Percentiles rank a stretch among this genome's conserved stretches.
These are phyloP conservation scores for Noctuana brunneofusca DNA, from an alignment of 2,888 invertebrate genomes.

Conservation along the genomic window DNA sequence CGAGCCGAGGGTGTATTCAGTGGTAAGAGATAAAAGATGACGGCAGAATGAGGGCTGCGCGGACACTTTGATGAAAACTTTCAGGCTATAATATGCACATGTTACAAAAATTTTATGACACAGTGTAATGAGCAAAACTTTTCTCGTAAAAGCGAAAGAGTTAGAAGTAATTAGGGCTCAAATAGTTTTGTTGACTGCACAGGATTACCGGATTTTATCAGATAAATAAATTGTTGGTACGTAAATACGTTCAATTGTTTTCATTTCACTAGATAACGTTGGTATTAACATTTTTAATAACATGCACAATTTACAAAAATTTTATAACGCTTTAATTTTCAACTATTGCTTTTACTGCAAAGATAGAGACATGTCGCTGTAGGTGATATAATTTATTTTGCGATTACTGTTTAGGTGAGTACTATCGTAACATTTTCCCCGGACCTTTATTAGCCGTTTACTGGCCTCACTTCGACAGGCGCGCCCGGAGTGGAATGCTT, in stretches of 20 bases:
- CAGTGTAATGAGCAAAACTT: slow-evolving; percentile 28
- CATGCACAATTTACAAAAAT: too few species aligned
- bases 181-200: not conserved
- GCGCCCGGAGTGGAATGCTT: slow-evolving; percentile 8
- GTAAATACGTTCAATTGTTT: too few species aligned
- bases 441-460: slow-evolving; percentile 22
- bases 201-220: too few species aligned
- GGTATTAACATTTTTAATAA: too few species aligned
- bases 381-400: not conserved
- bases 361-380: not conserved
- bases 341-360: not conserved
- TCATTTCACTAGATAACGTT: too few species aligned
- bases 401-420: not conserved
- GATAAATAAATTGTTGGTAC: too few species aligned
- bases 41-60: slow-evolving; percentile 29
- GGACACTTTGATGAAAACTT: slow-evolving; percentile 34
- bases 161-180: not conserved
- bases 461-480: slow-evolving; percentile 14
- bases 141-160: slow-evolving; percentile 19
- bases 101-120: slow-evolving; percentile 29
- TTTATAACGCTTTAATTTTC: not conserved
- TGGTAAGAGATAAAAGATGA: slow-evolving; percentile 31
- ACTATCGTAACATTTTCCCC: slow-evolving; percentile 2
- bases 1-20: slow-evolving; percentile 30
- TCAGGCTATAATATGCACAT: slow-evolving; percentile 32